These are phyloP conservation scores for Dicaeum eximium DNA, from an alignment of 2,113 vertebrate species.

Conservation along the genomic window DNA sequence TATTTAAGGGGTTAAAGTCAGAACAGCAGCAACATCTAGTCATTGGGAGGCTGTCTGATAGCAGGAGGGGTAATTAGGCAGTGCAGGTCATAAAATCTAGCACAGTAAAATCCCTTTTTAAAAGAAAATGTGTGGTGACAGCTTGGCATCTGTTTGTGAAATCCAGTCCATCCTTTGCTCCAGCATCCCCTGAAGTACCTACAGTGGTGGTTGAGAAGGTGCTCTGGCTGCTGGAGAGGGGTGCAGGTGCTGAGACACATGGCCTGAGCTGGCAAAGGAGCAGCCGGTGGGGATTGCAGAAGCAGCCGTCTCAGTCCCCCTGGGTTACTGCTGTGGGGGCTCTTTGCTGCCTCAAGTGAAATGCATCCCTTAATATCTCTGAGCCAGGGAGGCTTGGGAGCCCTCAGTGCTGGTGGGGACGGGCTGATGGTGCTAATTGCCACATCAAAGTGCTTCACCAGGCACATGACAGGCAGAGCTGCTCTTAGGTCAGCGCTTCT, in stretches of 20 bases:
- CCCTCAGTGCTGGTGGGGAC: neutral
- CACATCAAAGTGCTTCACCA: neutral
- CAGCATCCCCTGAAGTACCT: neutral
- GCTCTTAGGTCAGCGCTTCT: neutral
- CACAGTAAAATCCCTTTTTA: neutral
- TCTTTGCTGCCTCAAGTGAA: neutral
- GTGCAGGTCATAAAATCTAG: neutral
- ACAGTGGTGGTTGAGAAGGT: neutral
- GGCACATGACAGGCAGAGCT: neutral
- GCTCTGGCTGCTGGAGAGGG: neutral
- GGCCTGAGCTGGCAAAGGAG: neutral
- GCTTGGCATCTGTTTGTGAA: neutral
- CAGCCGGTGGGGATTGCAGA: neutral
- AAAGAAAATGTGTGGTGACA: neutral
- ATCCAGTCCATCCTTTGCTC: neutral
- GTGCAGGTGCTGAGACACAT: rapidly evolving
- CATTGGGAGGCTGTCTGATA: conserved; percentile 15
- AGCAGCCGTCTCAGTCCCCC: neutral
- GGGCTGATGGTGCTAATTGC: rapidly evolving
- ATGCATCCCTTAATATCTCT: neutral
- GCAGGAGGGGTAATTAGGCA: neutral
- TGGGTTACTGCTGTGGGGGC: neutral
- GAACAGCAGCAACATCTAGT: conserved; percentile 29
- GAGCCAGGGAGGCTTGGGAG: neutral
- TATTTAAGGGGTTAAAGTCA: conserved; percentile 54